Evolutionary conservation across 2,797 vertebrate species (phyloP).

Genomic region (Erethizon dorsatum): DNA sequence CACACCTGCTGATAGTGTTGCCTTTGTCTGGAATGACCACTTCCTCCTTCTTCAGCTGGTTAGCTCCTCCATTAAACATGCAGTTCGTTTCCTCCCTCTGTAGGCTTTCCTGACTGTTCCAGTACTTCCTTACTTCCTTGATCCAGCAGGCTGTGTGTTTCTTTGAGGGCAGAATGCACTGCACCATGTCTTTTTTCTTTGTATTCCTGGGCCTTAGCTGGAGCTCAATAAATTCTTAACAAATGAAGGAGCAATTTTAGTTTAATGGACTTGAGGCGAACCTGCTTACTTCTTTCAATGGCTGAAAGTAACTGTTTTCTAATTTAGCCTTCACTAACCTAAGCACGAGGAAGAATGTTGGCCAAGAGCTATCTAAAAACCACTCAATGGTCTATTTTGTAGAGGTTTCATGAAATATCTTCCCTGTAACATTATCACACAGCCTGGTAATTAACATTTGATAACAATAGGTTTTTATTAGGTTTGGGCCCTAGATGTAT

Average conservation of each 20-base stretch:
- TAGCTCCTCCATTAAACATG: conserved; percentile 12
- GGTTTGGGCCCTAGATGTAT: conserved; percentile 12
- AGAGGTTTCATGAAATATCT: not conserved
- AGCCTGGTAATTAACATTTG: conserved; percentile 46
- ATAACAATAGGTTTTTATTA: conserved; percentile 42
- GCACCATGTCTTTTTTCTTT: conserved; percentile 36
- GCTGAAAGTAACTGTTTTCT: conserved; percentile 57
- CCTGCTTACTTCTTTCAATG: conserved; percentile 48
- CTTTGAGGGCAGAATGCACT: conserved; percentile 11
- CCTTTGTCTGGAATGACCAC: not conserved
- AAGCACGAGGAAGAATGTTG: not conserved
- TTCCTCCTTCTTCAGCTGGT: not conserved
- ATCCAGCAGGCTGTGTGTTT: not conserved
- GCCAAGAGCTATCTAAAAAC: conserved; percentile 40
- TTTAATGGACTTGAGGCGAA: conserved; percentile 65
- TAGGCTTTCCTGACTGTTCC: not conserved
- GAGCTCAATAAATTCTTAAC: conserved; percentile 39
- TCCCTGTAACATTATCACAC: conserved; percentile 3
- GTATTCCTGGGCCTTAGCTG: conserved; percentile 15
- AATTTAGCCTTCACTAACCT: conserved; percentile 51
- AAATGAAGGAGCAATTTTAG: conserved; percentile 57
- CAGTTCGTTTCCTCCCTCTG: not conserved
- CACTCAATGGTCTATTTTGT: not conserved
- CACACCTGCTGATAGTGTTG: not conserved
- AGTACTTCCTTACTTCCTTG: conserved; percentile 7